Percentiles rank a stretch among this genome's conserved stretches.
Conservation (phyloP, 92 coral and sea anemone genomes). For the Zoanthus sociatus region DNA sequence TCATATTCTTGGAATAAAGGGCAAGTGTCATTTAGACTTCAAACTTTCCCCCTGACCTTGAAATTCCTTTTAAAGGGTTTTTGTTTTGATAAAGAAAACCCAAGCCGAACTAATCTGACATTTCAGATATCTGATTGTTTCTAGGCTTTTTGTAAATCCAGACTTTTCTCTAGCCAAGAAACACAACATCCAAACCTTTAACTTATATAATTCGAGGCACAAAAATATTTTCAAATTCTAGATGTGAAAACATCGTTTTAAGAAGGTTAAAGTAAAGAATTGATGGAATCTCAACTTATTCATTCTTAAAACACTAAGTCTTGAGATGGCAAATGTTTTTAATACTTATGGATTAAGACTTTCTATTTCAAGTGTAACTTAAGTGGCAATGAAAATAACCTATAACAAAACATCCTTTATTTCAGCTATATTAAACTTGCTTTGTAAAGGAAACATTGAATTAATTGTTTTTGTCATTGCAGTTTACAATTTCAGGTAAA, state of each 20-base stretch:
- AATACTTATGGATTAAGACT: conserved; percentile 42
- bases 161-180: no score
- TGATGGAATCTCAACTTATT: not conserved
- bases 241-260: not conserved
- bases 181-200: not conserved
- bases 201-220: not conserved
- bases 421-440: conserved; percentile 33
- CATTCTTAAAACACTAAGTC: conserved; percentile 6
- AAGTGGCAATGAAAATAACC: not conserved
- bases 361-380: conserved; percentile 41
- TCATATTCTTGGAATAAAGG: no score
- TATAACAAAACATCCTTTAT: conserved; percentile 5
- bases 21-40: no score
- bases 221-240: not conserved
- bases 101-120: no score
- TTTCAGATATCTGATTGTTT: no score
- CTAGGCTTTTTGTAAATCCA: no score
- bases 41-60: no score
- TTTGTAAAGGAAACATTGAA: conserved; percentile 35
- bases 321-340: conserved; percentile 15
- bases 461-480: conserved; percentile 15
- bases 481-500: conserved; percentile 24
- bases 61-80: no score
- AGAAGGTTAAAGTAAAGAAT: not conserved
- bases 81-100: no score